phyloP scores from a whole-genome alignment of 2,797 vertebrate species.

The Liasis olivaceus region DNA sequence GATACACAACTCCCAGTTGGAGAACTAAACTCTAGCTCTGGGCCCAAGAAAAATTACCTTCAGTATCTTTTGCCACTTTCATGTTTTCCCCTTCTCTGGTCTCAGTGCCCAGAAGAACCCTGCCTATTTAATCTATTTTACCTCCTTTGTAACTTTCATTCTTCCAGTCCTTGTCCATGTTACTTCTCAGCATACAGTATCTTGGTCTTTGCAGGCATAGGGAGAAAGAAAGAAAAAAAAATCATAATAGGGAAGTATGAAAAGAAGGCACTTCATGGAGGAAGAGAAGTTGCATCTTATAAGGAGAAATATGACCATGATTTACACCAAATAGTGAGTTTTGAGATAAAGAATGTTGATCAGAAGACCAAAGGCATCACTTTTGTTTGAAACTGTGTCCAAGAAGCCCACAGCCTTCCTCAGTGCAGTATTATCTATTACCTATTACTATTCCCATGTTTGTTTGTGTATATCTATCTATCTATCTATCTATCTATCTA shows the following conservation, averaged over 20 bases:
- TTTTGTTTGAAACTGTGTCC: not conserved
- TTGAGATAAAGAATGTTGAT: not conserved
- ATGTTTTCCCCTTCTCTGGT: not conserved
- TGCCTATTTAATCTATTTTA: not conserved
- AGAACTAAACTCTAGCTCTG: not conserved
- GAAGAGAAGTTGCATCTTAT: not conserved
- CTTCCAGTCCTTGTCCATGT: not conserved
- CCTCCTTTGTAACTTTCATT: not conserved
- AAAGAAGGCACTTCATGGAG: not conserved
- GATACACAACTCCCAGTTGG: not conserved
- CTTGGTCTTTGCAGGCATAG: not conserved
- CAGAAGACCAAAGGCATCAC: not conserved
- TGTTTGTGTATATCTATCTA: too few relatives aligned
- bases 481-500: too few relatives aligned
- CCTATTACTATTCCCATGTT: not conserved
- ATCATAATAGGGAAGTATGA: not conserved
- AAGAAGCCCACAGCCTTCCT: not conserved
- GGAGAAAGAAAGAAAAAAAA: not conserved
- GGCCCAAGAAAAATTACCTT: not conserved
- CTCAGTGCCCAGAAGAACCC: not conserved
- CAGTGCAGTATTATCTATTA: not conserved
- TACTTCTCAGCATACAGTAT: not conserved
- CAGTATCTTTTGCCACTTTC: not conserved
- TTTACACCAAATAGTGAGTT: not conserved
- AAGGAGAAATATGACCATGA: not conserved